Percentiles rank a stretch among this genome's conserved stretches.
phyloP scores from a whole-genome alignment of 1,140 invertebrate genomes.

The Drosophila prosaltans region DNA sequence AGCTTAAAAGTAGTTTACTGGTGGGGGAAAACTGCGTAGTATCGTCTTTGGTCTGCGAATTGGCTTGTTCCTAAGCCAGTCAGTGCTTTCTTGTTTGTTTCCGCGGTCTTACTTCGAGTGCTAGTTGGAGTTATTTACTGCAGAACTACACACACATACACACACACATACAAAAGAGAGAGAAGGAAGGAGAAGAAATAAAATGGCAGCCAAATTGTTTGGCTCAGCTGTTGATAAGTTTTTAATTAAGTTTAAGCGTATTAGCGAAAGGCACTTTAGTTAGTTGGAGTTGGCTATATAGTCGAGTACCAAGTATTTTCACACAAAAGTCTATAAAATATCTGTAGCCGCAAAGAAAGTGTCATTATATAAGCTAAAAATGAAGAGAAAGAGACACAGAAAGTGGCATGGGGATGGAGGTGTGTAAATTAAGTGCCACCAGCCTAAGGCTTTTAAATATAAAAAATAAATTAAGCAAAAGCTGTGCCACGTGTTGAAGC shows the following conservation, averaged over 20 bases:
- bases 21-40: not conserved
- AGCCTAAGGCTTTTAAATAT: slow-evolving; percentile 14
- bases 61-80: not conserved
- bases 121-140: slow-evolving; percentile 16
- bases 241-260: slow-evolving; percentile 75
- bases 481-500: slow-evolving; percentile 19
- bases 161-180: not conserved
- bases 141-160: not conserved
- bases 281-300: slow-evolving; percentile 2
- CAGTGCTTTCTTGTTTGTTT: slow-evolving; percentile 1
- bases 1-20: slow-evolving; percentile 10
- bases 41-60: not conserved
- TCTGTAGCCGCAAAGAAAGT: slow-evolving; percentile 14
- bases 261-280: slow-evolving; percentile 64
- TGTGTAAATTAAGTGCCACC: slow-evolving; percentile 18
- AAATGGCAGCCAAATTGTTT: slow-evolving; percentile 62
- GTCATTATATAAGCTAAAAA: slow-evolving; percentile 16
- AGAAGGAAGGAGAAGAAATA: slow-evolving; percentile 27
- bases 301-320: not conserved
- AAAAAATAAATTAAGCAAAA: slow-evolving; percentile 25
- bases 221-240: slow-evolving; percentile 74
- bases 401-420: not conserved
- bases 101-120: slow-evolving; percentile 5
- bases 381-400: not conserved
- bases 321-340: slow-evolving; percentile 15